phyloP scores from a whole-genome alignment of 2,888 invertebrate genomes.

The Gastrophysa polygoni region DNA sequence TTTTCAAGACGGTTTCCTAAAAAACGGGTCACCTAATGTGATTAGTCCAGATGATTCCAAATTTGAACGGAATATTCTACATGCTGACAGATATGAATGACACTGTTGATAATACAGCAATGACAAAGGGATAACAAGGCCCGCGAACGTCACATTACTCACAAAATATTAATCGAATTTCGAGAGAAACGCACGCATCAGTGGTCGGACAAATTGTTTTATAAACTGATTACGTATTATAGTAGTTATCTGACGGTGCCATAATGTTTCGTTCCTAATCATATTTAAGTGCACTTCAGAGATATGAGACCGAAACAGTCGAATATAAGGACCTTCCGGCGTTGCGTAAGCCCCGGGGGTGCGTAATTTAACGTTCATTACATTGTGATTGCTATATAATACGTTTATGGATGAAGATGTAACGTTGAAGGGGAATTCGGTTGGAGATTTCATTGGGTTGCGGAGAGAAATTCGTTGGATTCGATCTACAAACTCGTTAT shows the following conservation, averaged over 20 bases:
- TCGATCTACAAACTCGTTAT: too few relatives aligned
- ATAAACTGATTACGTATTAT: conserved; percentile 77
- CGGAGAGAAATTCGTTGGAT: too few relatives aligned
- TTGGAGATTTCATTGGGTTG: neutral
- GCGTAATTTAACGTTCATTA: conserved; percentile 41
- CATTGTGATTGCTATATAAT: conserved; percentile 39
- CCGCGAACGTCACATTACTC: conserved; percentile 50
- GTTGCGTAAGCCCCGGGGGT: conserved; percentile 34
- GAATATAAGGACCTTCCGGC: conserved; percentile 33
- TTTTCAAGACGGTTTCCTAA: too few relatives aligned
- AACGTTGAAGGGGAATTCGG: neutral
- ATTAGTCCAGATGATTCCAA: too few relatives aligned
- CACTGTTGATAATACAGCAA: too few relatives aligned
- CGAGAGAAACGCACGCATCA: conserved; percentile 69
- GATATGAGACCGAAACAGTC: conserved; percentile 40
- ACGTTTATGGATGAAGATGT: conserved; percentile 37
- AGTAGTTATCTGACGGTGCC: conserved; percentile 58
- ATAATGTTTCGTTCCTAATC: conserved; percentile 50
- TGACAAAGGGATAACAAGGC: conserved; percentile 46
- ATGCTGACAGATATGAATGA: too few relatives aligned
- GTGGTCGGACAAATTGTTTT: conserved; percentile 77
- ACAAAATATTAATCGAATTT: conserved; percentile 60
- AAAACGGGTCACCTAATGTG: too few relatives aligned
- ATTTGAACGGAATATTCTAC: too few relatives aligned
- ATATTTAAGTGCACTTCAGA: conserved; percentile 50